Percentiles rank a stretch among this genome's conserved stretches.
These are phyloP conservation scores for Galagoides demidoff DNA, from an alignment of 2,797 vertebrate genomes.

Conservation along the genomic window DNA sequence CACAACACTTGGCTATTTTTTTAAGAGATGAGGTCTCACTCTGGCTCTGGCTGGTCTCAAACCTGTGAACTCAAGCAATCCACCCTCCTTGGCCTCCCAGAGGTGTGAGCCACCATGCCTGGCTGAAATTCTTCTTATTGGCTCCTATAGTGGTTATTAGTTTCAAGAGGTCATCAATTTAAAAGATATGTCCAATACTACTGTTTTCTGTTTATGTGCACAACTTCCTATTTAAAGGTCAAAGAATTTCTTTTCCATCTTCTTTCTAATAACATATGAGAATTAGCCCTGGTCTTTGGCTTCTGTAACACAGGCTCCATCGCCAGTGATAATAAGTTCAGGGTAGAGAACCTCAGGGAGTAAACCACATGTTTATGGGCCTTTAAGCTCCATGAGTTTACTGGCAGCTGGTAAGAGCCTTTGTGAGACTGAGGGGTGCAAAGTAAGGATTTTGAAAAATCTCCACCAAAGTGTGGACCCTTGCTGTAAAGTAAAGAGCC, in stretches of 20 bases:
- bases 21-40: too few species aligned
- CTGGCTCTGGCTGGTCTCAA: too few species aligned
- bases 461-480: slow-evolving; percentile 27
- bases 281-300: slow-evolving; percentile 28
- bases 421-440: slow-evolving; percentile 68
- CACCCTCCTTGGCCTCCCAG: too few species aligned
- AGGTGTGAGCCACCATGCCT: too few species aligned
- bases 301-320: slow-evolving; percentile 75
- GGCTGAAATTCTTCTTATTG: not conserved
- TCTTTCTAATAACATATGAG: slow-evolving; percentile 72
- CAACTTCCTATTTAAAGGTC: slow-evolving; percentile 74
- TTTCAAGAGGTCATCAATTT: slow-evolving; percentile 52
- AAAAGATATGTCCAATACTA: slow-evolving; percentile 72
- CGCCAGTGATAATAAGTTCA: slow-evolving; percentile 75
- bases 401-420: slow-evolving; percentile 68
- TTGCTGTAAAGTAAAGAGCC: slow-evolving; percentile 20
- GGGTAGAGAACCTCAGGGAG: slow-evolving; percentile 65
- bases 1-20: too few species aligned
- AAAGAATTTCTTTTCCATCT: slow-evolving; percentile 68
- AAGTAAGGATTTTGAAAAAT: slow-evolving; percentile 65
- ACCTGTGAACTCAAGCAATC: too few species aligned
- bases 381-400: slow-evolving; percentile 74
- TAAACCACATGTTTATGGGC: slow-evolving; percentile 74
- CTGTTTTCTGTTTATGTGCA: slow-evolving; percentile 66
- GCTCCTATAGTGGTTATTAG: slow-evolving; percentile 60